Conservation (phyloP, 1,140 invertebrate species). For the Tetramorium parvispinum region DNA sequence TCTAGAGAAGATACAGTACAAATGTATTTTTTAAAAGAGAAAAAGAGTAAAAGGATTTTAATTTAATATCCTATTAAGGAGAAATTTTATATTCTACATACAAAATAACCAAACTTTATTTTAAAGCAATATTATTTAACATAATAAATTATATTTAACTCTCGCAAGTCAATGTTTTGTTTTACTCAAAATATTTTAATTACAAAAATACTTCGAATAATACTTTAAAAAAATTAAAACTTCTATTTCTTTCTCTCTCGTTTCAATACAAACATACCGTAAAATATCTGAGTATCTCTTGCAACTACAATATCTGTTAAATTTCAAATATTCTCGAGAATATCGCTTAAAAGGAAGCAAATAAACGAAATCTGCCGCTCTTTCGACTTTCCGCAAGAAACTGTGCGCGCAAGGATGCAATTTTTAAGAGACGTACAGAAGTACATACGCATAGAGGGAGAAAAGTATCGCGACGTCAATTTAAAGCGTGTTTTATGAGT, state of each 20-base stretch:
- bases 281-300: background rate
- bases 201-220: background rate
- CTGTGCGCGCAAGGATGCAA: background rate
- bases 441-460: background rate
- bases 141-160: too few species aligned
- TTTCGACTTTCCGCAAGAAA: background rate
- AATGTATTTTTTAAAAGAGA: background rate
- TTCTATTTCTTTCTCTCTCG: background rate
- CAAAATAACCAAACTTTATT: too few species aligned
- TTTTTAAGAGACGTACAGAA: background rate
- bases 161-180: too few species aligned
- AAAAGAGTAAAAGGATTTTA: background rate
- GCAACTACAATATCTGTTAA: background rate
- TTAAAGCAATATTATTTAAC: too few species aligned
- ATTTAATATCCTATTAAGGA: background rate
- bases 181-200: background rate
- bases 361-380: background rate
- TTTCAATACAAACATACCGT: background rate
- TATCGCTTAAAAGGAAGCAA: background rate
- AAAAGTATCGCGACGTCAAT: slow-evolving; percentile 22
- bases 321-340: background rate
- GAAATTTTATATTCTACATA: too few species aligned
- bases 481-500: slow-evolving; percentile 16
- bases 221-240: background rate
- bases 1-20: background rate